Evolutionary conservation across 2,888 invertebrate species (phyloP), one percentile per base, ranked within the genome.

Genomic region (Pardosa pseudoannulata): DNA sequence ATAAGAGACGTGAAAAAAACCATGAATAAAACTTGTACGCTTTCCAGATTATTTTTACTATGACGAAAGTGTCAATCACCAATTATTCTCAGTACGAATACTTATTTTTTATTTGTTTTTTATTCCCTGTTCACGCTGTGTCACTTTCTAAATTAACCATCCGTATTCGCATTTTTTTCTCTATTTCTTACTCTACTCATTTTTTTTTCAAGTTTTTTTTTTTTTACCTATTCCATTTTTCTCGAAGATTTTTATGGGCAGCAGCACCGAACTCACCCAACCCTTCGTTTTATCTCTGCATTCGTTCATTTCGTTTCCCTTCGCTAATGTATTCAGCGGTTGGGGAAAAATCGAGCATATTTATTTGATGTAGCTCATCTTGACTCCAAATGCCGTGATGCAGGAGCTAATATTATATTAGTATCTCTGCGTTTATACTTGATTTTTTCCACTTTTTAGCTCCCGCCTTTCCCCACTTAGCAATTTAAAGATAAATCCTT

Each of bases 401-500:
- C 65, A 46, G 87, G 32, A 70, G 65, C 87, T 71, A 87, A 87
- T 87, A 87, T 87, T 80, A 87, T 87, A 87, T 87, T 87, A 87
- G 87, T 80, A 67, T 75, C 65, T 75, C 72, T 64, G 75, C 79
- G 71, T 87, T 87, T 87, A 76, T 65, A 75, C 76, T 75, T 67
- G 79, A 79, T 75, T 86, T 79, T 79, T 64, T 46, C 36, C 67
- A 31, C 36, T 80, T 64, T 87, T 76, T 76, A 75, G 56, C 67
- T 50, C 39, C 39, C 72, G 56, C 74, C 76, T 76, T 71, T 50
- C 76, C 73, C 87, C 80, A 50, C 72, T 87, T 65, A 65, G 80
- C 76, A 76, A 87, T 87, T 80, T 87, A 80, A 80, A 79, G 87
- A 79, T 80, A 80, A 87, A 87, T 87, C 87, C 80, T 87, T 87